Evolutionary conservation across 1,140 invertebrate genomes (phyloP).

Genomic region (Diachasmimorpha longicaudata): DNA sequence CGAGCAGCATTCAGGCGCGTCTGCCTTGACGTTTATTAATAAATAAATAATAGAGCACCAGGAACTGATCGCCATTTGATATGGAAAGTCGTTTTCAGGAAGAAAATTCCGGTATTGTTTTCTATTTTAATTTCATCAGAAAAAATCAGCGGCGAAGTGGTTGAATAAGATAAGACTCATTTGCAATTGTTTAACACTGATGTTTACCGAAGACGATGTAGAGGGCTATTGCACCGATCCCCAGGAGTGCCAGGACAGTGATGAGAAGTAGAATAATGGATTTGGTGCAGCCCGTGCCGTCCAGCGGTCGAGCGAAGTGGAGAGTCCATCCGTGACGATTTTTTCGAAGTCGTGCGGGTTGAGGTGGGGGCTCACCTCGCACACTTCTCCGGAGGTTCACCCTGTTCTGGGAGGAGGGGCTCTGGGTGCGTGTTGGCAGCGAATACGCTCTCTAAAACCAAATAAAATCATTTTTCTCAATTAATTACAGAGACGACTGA

Average conservation of each 20-base stretch:
- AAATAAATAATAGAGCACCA: too few species aligned
- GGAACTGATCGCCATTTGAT: too few species aligned
- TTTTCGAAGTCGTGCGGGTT: slow-evolving; percentile 54
- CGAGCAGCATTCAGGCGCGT: neutral
- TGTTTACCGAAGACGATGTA: slow-evolving; percentile 57
- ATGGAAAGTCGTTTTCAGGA: too few species aligned
- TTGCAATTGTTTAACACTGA: too few species aligned
- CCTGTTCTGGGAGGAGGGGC: slow-evolving; percentile 56
- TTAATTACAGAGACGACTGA: neutral
- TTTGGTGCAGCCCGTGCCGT: slow-evolving; percentile 48
- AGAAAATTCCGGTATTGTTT: too few species aligned
- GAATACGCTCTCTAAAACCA: slow-evolving; percentile 56
- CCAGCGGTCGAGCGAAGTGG: slow-evolving; percentile 50
- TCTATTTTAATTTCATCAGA: too few species aligned
- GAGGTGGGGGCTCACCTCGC: slow-evolving; percentile 54
- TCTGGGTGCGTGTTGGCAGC: slow-evolving; percentile 51
- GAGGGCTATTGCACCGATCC: slow-evolving; percentile 51
- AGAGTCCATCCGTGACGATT: slow-evolving; percentile 56
- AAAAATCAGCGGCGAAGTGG: too few species aligned
- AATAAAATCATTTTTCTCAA: slow-evolving; percentile 26
- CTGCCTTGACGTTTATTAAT: too few species aligned
- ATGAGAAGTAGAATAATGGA: slow-evolving; percentile 49
- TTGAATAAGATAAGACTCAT: too few species aligned
- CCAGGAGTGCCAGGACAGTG: slow-evolving; percentile 49
- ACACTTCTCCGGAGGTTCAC: slow-evolving; percentile 55